phyloP scores from a whole-genome alignment of 2,888 invertebrate species.

The Epinotia demarniana region DNA sequence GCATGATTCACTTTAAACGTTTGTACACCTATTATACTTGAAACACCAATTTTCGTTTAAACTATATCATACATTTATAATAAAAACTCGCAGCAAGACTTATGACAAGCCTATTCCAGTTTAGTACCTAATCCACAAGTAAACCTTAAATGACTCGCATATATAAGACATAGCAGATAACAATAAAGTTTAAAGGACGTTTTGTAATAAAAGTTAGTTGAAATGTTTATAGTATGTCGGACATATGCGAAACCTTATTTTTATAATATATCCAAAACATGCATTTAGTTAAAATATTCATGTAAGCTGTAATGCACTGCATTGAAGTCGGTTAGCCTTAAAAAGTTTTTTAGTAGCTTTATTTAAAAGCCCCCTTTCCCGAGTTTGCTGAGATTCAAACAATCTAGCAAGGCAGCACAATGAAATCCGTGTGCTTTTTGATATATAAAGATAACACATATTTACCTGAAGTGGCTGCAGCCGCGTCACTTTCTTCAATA shows the following conservation, averaged over 20 bases:
- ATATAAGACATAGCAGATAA: not conserved
- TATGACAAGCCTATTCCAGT: not conserved
- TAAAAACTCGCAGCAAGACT: conserved; percentile 7
- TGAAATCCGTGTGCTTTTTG: not conserved
- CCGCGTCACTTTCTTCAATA: conserved; percentile 63
- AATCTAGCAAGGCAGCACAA: not conserved
- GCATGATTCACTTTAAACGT: not conserved
- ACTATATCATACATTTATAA: conserved; percentile 11
- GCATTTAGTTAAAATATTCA: not conserved
- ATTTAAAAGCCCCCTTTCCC: conserved; percentile 6
- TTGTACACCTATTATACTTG: not conserved
- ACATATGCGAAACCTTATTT: conserved; percentile 5
- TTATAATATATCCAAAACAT: not conserved
- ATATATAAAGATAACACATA: conserved; percentile 22
- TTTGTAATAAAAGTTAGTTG: not conserved
- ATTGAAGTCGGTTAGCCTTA: conserved; percentile 7
- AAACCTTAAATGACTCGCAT: not conserved
- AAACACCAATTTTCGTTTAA: not conserved
- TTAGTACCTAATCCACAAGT: not conserved
- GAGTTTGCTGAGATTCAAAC: not conserved
- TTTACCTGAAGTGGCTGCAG: conserved; percentile 49
- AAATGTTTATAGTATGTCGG: not conserved
- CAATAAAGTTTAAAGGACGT: not conserved
- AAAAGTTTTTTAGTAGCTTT: not conserved
- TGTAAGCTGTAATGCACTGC: conserved; percentile 18